Conservation (phyloP, 2,888 invertebrate genomes). For the Dynastes maya region DNA sequence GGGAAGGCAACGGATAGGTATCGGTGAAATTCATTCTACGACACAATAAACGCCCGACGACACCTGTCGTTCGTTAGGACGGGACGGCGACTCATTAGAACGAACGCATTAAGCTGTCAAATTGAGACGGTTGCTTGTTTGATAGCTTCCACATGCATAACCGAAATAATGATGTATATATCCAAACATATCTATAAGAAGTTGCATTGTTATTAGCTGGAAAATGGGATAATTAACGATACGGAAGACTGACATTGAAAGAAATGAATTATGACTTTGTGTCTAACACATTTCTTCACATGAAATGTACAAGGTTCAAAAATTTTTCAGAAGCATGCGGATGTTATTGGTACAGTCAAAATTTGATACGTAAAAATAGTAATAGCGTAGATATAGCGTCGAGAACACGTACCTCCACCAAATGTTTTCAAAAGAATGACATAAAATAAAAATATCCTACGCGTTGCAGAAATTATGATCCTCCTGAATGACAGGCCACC, state of each 20-base stretch:
- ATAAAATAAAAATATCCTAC: too few relatives aligned
- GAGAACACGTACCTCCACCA: too few relatives aligned
- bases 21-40: constrained; percentile 14
- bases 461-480: too few relatives aligned
- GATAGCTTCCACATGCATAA: constrained; percentile 14
- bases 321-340: too few relatives aligned
- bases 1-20: neutral
- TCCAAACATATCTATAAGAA: constrained; percentile 1
- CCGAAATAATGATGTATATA: neutral
- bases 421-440: too few relatives aligned
- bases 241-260: neutral
- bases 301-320: neutral
- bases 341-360: too few relatives aligned
- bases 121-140: constrained; percentile 6
- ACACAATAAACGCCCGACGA: constrained; percentile 24
- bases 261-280: constrained; percentile 12
- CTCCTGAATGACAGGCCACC: too few relatives aligned
- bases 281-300: neutral
- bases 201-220: neutral
- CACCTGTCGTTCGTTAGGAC: constrained; percentile 36
- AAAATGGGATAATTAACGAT: constrained; percentile 7
- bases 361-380: too few relatives aligned
- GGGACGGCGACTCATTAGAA: constrained; percentile 22
- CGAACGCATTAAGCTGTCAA: constrained; percentile 32
- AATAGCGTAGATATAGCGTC: too few relatives aligned